These are phyloP conservation scores for Nephila pilipes DNA, from an alignment of 1,140 invertebrate species.

Conservation along the genomic window DNA sequence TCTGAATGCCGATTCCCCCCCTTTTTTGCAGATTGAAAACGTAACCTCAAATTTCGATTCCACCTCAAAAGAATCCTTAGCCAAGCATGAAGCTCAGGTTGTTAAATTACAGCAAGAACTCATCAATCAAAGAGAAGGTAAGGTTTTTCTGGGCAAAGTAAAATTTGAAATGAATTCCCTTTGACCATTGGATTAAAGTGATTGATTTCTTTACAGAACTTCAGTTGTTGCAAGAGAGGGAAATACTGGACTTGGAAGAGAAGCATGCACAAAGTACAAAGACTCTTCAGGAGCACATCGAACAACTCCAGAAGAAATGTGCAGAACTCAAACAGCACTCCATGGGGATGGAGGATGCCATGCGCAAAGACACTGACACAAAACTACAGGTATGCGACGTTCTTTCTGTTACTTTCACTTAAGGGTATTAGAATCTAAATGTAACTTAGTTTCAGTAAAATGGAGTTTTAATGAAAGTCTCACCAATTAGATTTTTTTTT, in stretches of 20 bases:
- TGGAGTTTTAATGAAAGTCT: too few relatives aligned
- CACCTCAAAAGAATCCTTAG: conserved; percentile 6
- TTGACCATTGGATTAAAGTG: background rate
- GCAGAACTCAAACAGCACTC: conserved; percentile 74
- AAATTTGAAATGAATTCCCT: background rate
- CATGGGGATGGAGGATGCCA: conserved; percentile 74
- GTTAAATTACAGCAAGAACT: conserved; percentile 49
- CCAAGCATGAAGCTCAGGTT: conserved; percentile 23
- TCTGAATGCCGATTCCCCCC: background rate
- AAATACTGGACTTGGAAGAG: conserved; percentile 65
- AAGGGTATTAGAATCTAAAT: too few relatives aligned
- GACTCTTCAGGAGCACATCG: conserved; percentile 70
- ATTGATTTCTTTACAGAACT: conserved; percentile 33
- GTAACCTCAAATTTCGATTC: background rate
- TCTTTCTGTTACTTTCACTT: background rate
- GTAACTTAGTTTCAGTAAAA: too few relatives aligned
- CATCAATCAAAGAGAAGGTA: conserved; percentile 72
- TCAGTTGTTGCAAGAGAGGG: conserved; percentile 55
- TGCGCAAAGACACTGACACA: conserved; percentile 72
- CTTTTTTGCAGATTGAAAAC: conserved; percentile 33
- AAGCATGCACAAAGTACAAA: conserved; percentile 44
- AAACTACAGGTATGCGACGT: conserved; percentile 69
- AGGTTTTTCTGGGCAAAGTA: background rate
- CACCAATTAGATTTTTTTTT: too few relatives aligned
- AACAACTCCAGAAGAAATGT: conserved; percentile 73